These are phyloP conservation scores for Varecia variegata DNA, from an alignment of 2,797 vertebrate species.

Conservation along the genomic window DNA sequence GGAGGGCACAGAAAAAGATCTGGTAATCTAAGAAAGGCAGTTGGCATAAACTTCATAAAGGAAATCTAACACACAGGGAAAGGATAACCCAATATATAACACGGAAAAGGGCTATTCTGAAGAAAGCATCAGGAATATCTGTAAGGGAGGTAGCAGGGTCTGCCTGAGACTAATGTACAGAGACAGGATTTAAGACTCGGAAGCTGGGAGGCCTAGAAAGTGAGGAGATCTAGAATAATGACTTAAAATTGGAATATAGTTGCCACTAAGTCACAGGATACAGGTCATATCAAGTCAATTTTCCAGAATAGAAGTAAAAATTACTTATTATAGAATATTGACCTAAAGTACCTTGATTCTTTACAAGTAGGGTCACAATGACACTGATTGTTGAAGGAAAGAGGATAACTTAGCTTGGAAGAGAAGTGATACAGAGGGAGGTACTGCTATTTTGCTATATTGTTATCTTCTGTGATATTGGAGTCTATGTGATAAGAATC, in stretches of 20 bases:
- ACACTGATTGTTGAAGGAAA: not conserved
- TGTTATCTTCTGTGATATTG: not conserved
- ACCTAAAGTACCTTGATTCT: slow-evolving; percentile 6
- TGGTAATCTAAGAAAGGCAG: not conserved
- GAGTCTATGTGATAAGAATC: not conserved
- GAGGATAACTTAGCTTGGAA: not conserved
- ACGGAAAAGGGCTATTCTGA: not conserved
- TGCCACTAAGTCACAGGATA: not conserved
- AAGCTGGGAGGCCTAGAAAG: not conserved
- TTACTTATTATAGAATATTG: slow-evolving; percentile 50
- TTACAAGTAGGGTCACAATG: slow-evolving; percentile 44
- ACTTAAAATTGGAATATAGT: slow-evolving; percentile 30
- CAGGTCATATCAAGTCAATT: slow-evolving; percentile 41
- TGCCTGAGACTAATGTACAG: not conserved
- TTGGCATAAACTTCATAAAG: not conserved
- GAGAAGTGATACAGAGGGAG: not conserved
- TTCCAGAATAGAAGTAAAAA: slow-evolving; percentile 32
- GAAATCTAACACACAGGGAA: not conserved
- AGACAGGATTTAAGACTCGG: not conserved
- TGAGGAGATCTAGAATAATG: slow-evolving; percentile 29
- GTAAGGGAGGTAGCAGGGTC: not conserved
- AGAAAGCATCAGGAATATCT: not conserved
- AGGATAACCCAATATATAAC: not conserved
- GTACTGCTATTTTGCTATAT: not conserved
- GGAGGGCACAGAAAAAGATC: not conserved